A percentile compares a stretch with the other conserved stretches of the same genome.
Conservation (phyloP, 2,888 invertebrate genomes). For the Phymatocera aterrima region DNA sequence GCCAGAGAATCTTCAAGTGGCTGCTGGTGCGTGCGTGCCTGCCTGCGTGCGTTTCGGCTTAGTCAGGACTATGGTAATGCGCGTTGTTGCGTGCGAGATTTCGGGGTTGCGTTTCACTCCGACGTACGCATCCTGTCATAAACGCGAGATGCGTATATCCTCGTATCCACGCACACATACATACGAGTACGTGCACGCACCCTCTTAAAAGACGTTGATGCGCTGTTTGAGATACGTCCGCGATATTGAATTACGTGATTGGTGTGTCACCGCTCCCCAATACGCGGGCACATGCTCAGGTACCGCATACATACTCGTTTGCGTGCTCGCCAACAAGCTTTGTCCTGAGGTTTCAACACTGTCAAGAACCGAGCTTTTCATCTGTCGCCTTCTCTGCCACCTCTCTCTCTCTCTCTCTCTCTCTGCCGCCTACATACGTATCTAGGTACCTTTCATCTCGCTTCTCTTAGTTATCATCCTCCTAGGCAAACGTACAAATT, state of each 20-base stretch:
- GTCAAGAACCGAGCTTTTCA: conserved; percentile 2
- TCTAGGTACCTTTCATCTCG: too few relatives aligned
- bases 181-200: not conserved
- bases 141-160: too few relatives aligned
- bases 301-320: too few relatives aligned
- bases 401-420: not conserved
- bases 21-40: conserved; percentile 13
- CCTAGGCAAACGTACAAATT: too few relatives aligned
- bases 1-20: conserved; percentile 14
- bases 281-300: too few relatives aligned
- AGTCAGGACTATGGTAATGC: conserved; percentile 58
- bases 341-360: conserved; percentile 19
- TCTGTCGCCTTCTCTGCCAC: not conserved
- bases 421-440: too few relatives aligned
- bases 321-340: too few relatives aligned
- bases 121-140: not conserved
- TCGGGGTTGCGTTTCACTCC: not conserved
- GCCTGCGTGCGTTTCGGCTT: conserved; percentile 54
- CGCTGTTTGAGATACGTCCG: conserved; percentile 7
- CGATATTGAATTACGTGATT: conserved; percentile 45
- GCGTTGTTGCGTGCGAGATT: not conserved
- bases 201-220: conserved; percentile 36
- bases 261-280: conserved; percentile 34
- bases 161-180: not conserved
- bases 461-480: too few relatives aligned